A percentile compares a stretch with the other conserved stretches of the same genome.
Conservation (phyloP, 23 tunicate genomes). For the Trididemnum miniatum region DNA sequence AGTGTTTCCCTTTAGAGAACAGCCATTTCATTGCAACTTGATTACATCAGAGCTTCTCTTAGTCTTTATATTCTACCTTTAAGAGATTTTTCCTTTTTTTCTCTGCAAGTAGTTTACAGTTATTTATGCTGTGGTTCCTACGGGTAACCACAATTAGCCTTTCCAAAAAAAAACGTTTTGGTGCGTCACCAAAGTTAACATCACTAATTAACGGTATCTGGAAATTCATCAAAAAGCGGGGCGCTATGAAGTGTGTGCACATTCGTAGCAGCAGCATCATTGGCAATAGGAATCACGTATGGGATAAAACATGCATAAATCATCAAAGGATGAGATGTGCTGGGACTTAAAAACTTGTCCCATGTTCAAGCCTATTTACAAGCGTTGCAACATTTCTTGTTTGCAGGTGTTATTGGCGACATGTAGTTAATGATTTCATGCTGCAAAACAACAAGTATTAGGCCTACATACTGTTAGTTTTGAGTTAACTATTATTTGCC, state of each 20-base stretch:
- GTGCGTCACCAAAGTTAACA: not conserved
- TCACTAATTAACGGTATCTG: not conserved
- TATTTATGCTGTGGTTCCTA: not conserved
- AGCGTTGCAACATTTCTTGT: too few relatives aligned
- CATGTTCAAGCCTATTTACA: too few relatives aligned
- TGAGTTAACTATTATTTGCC: too few relatives aligned
- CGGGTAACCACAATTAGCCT: not conserved
- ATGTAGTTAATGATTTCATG: too few relatives aligned
- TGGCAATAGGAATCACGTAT: too few relatives aligned
- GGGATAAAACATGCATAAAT: too few relatives aligned
- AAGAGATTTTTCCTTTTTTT: not conserved
- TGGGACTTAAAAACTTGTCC: too few relatives aligned
- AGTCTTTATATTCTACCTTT: not conserved
- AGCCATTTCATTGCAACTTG: not conserved
- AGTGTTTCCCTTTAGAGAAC: not conserved
- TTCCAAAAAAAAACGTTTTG: not conserved
- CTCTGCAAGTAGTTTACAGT: not conserved
- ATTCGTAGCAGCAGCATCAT: not conserved
- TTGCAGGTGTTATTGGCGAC: too few relatives aligned
- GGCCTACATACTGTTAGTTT: too few relatives aligned
- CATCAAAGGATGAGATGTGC: too few relatives aligned
- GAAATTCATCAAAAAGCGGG: not conserved
- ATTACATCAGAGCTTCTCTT: not conserved
- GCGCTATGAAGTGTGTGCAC: not conserved
- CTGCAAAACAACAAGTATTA: too few relatives aligned